Base-by-base conservation (phyloP, 1,140 invertebrate genomes). In the Sitobion miscanthi region DNA sequence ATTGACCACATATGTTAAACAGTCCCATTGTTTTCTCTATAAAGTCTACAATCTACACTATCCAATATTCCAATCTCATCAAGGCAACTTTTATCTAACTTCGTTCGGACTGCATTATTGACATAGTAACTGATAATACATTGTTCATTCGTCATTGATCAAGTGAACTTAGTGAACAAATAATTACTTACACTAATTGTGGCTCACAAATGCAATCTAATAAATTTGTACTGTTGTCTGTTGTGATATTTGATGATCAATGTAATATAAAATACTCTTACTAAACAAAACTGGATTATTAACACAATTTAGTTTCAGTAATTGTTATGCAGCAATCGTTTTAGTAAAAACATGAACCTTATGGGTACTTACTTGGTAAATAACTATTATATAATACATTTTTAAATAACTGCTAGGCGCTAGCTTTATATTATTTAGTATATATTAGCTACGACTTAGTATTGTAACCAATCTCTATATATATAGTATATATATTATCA, bases 51-150 rank as follows among this genome's bases (percentile, higher is more conserved):
- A 5, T 21, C 62, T 69, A 69, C 62, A n/a, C 14, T 30, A 69
- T 69, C 25, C 25, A 52, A 42, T 42, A 52, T 52, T 52, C 2
- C 2, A 89, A 54, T 89, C 21, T 89, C 87, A 89, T n/a, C 11
- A 30, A 89, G 35, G 35, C 25, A 57, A 38, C 30, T 52, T 85
- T 69, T 52, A 47, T 87, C 86, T 52, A 49, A 52, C 14, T 30
- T 49, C n/a, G 30, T 87, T 87, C n/a, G 14, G 86, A 87, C 49
- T 89, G 35, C 20, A 88, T 52, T 88, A 89, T 54, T 54, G 86
- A 35, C 30, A 49, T 49, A 21, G 17, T n/a, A 21, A 49, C 21
- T 47, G 11, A n/a, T 11, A 85, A 45, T 86, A 47, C 9, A 62
- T 62, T 62, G 25, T 69, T n/a, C 14, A 5, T n/a, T n/a, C 4